Conservation (phyloP, 2,888 invertebrate genomes). For the Thereva unica region DNA sequence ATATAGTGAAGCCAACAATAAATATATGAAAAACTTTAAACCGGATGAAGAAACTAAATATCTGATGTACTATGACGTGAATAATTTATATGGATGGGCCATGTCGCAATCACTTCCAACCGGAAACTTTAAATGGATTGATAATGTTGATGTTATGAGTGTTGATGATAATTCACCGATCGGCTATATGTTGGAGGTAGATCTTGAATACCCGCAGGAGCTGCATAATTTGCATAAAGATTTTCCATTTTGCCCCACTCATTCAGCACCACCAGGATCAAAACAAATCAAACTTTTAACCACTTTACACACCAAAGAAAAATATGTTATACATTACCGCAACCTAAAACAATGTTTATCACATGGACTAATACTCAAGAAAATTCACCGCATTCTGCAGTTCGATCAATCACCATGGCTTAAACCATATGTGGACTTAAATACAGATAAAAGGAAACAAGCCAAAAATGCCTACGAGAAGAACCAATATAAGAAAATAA, state of each 20-base stretch:
- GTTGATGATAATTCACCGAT: constrained; percentile 37
- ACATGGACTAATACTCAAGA: constrained; percentile 46
- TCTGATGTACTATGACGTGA: constrained; percentile 49
- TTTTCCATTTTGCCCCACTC: neutral
- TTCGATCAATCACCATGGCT: constrained; percentile 49
- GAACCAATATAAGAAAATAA: constrained; percentile 42
- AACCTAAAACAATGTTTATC: constrained; percentile 46
- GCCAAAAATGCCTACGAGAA: constrained; percentile 38
- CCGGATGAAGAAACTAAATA: constrained; percentile 42
- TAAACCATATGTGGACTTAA: constrained; percentile 41
- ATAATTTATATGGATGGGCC: constrained; percentile 52
- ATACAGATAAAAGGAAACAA: constrained; percentile 35
- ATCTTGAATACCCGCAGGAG: too few relatives aligned
- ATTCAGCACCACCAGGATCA: neutral
- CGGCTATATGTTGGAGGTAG: constrained; percentile 45
- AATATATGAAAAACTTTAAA: constrained; percentile 46
- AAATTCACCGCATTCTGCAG: constrained; percentile 47
- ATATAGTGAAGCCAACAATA: constrained; percentile 50
- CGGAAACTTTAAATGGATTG: constrained; percentile 48
- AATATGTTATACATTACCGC: constrained; percentile 48
- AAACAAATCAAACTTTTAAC: constrained; percentile 42
- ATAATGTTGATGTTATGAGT: constrained; percentile 38
- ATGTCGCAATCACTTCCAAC: constrained; percentile 49
- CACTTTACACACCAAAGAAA: constrained; percentile 45
- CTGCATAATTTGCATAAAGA: constrained; percentile 12